Percentiles rank a stretch among this genome's conserved stretches.
Evolutionary conservation across 2,113 vertebrate genomes (phyloP).

Genomic region (Corythoichthys intestinalis): DNA sequence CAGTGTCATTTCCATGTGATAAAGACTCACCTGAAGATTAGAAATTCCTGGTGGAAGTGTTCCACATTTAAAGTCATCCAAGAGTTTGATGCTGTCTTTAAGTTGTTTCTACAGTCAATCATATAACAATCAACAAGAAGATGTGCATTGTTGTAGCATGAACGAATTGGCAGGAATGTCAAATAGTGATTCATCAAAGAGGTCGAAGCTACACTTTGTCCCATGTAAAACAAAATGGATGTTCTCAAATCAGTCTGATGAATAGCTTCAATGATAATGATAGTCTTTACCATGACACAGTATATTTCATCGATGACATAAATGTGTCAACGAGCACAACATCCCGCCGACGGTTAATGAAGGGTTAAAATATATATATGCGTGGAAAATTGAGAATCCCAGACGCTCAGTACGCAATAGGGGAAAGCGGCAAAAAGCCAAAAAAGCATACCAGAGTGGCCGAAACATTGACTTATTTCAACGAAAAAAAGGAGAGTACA

Average conservation of each 20-base stretch:
- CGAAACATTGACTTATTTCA: no score
- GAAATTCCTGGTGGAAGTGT: slow-evolving; percentile 81
- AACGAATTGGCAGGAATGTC: neutral
- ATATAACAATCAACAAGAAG: neutral
- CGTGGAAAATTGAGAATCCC: no score
- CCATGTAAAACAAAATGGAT: neutral
- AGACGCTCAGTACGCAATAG: no score
- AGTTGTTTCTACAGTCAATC: slow-evolving; percentile 73
- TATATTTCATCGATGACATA: neutral
- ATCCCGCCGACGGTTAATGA: no score
- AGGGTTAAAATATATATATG: no score
- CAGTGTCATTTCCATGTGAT: neutral
- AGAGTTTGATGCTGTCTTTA: slow-evolving; percentile 82
- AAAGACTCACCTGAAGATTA: slow-evolving; percentile 77
- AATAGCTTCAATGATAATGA: neutral
- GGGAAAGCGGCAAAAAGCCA: no score
- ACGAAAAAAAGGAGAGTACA: no score
- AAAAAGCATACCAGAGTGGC: no score
- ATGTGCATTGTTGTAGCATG: neutral
- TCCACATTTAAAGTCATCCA: slow-evolving; percentile 90
- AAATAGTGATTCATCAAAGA: neutral
- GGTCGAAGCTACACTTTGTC: neutral
- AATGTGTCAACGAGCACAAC: no score
- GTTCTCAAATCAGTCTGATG: neutral
- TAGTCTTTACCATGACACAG: neutral